Base-by-base conservation (phyloP, 2,888 invertebrate species). In the Tetheella fluctuosa region DNA sequence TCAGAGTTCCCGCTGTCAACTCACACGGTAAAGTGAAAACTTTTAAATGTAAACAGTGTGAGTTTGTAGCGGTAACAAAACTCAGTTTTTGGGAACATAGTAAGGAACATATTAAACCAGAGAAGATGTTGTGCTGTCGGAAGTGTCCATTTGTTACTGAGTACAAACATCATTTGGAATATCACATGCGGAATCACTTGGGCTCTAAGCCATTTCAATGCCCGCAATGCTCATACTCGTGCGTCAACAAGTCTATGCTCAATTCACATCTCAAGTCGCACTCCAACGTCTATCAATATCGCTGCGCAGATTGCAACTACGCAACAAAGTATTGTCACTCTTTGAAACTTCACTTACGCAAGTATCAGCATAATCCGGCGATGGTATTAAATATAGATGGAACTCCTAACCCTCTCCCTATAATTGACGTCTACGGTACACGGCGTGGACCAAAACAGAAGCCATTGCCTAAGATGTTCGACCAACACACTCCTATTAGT, bases 231-330 rank as follows among this genome's bases (percentile, higher is more conserved):
- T 94, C 95, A 20, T 98, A 98, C 80, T 95, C 96, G 0, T 99
- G 99, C 83, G 98, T 99, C n/a, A 99, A 98, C 91, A 98, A 99
- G 85, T 99, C 99, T 0, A 99, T 99, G 99, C 94, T 99, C 60
- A 99, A 98, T 89, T 99, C 98, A 0, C 99, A 99, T 84, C 95
- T 98, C 81, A 99, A 99, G 84, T 98, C 98, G 0, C 99, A 99
- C 88, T 97, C 97, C 0, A 96, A 96, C 69, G 94, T 98, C 0
- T 98, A 98, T 80, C 98, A 98, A 81, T 99, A 98, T 86, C 95
- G 97, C 42, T 99, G 99, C 84, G 94, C 96, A 0, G 97, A 98
- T 82, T 99, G 99, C 86, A 96, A 96, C 60, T 99, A 99, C 84
- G 98, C 97, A 8, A 99, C 99, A 23, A 99, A 99, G 84, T 99